phyloP scores from a whole-genome alignment of 2,888 invertebrate genomes.

The Xestobium rufovillosum region DNA sequence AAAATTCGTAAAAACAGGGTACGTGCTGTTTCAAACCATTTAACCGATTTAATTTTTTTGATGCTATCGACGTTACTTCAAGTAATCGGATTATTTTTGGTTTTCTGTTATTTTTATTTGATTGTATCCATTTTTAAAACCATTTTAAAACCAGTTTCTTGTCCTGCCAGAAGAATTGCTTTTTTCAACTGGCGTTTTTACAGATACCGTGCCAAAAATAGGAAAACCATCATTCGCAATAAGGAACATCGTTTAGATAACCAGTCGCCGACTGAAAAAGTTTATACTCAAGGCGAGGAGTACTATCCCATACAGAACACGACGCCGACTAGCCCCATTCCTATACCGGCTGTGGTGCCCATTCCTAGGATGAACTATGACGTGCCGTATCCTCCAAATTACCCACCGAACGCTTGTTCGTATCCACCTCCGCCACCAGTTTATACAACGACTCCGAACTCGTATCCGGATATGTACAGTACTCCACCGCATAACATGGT shows the following conservation, averaged over 20 bases:
- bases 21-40: too few species aligned
- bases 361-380: conserved; percentile 32
- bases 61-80: too few species aligned
- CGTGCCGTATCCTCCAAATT: conserved; percentile 33
- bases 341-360: conserved; percentile 35
- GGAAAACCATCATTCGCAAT: conserved; percentile 46
- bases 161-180: too few species aligned
- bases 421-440: conserved; percentile 35
- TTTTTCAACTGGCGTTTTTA: too few species aligned
- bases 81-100: too few species aligned
- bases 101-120: too few species aligned
- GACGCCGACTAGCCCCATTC: conserved; percentile 32
- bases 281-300: conserved; percentile 31
- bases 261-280: conserved; percentile 36
- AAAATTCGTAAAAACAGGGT: too few species aligned
- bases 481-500: conserved; percentile 32
- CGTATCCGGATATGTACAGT: conserved; percentile 36
- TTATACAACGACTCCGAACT: conserved; percentile 32
- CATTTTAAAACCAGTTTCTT: too few species aligned
- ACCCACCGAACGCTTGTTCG: conserved; percentile 24
- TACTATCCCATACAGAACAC: conserved; percentile 34
- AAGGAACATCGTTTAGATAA: conserved; percentile 36
- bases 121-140: too few species aligned
- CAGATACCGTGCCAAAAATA: conserved; percentile 57
- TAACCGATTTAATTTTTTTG: too few species aligned